Evolutionary conservation across 2,113 vertebrate genomes (phyloP), one percentile per base, ranked within the genome.

Genomic region (Nothocercus julius): DNA sequence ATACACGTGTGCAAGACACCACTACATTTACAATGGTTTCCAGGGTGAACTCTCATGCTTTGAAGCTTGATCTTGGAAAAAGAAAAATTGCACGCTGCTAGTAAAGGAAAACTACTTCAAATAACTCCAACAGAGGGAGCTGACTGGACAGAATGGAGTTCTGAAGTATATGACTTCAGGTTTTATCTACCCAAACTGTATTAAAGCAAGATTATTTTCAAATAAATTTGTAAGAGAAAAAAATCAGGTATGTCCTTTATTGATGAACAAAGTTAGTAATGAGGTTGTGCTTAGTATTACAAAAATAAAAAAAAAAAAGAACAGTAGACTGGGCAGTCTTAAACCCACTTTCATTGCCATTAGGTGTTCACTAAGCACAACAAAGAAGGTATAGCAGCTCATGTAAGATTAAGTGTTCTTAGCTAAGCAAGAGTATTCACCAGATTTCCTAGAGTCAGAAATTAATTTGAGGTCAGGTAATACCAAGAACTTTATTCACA

Each of bases 111-210:
- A 27, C 44, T 53, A 62, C 53, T 56, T 47, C 38, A 67, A 47
- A 69, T 13, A n/a, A n/a, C 22, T 87, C 59, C 85, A 85, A 94
- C 56, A 92, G 66, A 92, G 53, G 69, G 74, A 92, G 62, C 30
- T 66, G 85, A 90, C 90, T 8, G 40, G 88, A 69, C 66, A 90
- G 36, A 79, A 75, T 1, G 21, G 79, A 21, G 47, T 82, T 92
- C 73, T 28, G 42, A 64, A 36, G 19, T 34, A 49, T 51, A 34
- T 7, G 36, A 70, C 68, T 34, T 49, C 21, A 70, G 45, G 68
- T 17, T 70, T 70, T 70, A 8, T 49, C 49, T 34, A 14, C 10
- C 30, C 4, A 0, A 42, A 82, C 28, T 34, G 80, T 38, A 77
- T 64, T 67, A 75, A 58, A 78, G 5, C 22, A 85, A 80, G 5